Evolutionary conservation across 1,140 invertebrate species (phyloP).

Genomic region (Pogonomyrmex californicus): DNA sequence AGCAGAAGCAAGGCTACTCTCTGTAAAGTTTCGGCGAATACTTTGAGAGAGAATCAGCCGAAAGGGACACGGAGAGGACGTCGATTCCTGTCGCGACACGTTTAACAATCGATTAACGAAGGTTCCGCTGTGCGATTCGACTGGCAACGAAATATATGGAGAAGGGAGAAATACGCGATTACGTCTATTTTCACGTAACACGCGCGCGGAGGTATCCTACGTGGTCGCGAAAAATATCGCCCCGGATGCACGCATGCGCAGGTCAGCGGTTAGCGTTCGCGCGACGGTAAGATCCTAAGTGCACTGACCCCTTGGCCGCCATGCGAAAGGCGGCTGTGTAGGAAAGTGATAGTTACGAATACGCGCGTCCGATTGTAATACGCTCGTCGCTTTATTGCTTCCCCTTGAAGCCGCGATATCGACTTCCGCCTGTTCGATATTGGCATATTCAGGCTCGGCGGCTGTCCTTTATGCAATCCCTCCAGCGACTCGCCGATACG

Average conservation of each 20-base stretch:
- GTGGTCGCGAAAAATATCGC: conserved; percentile 39
- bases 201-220: conserved; percentile 31
- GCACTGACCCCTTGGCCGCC: conserved; percentile 62
- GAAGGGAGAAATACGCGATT: conserved; percentile 25
- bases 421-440: conserved; percentile 49
- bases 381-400: conserved; percentile 42
- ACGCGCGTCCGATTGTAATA: conserved; percentile 40
- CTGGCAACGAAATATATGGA: background rate
- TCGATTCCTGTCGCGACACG: background rate
- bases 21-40: background rate
- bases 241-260: background rate
- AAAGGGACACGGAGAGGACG: background rate
- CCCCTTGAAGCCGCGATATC: conserved; percentile 39
- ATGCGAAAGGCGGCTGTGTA: conserved; percentile 44
- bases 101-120: background rate
- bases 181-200: conserved; percentile 55
- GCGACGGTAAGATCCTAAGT: conserved; percentile 41
- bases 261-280: background rate
- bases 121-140: background rate
- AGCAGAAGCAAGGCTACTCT: background rate
- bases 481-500: background rate
- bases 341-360: conserved; percentile 58
- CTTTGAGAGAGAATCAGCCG: background rate
- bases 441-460: background rate
- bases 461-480: conserved; percentile 6